phyloP scores from a whole-genome alignment of 1,140 invertebrate species.

The Trichogramma pretiosum region DNA sequence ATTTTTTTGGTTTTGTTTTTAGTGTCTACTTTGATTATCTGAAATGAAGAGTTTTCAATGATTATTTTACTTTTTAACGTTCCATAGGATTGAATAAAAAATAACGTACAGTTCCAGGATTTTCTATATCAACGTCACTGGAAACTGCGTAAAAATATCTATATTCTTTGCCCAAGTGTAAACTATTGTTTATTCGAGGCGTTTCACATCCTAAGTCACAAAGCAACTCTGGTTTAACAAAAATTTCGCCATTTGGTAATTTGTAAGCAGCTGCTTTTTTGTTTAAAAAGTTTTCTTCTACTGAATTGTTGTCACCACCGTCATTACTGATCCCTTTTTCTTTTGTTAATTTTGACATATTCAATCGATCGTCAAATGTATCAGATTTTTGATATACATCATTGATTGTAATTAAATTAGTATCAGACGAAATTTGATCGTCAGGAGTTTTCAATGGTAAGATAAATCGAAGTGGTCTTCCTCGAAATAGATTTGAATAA shows the following conservation, averaged over 20 bases:
- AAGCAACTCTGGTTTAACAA: constrained; percentile 56
- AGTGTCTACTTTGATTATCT: constrained; percentile 76
- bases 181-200: constrained; percentile 69
- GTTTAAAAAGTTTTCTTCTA: constrained; percentile 22
- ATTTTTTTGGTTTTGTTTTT: constrained; percentile 52
- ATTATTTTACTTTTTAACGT: background rate
- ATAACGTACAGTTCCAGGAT: constrained; percentile 64
- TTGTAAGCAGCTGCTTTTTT: constrained; percentile 48
- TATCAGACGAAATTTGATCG: constrained; percentile 19
- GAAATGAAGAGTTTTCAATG: constrained; percentile 2
- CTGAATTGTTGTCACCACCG: background rate
- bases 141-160: constrained; percentile 84
- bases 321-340: constrained; percentile 5
- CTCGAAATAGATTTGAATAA: constrained; percentile 70
- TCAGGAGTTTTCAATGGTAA: constrained; percentile 47
- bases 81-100: constrained; percentile 5
- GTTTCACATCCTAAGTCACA: constrained; percentile 75
- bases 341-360: background rate
- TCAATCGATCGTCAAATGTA: constrained; percentile 6
- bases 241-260: constrained; percentile 43
- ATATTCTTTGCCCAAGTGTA: constrained; percentile 61
- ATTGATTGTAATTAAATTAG: constrained; percentile 45
- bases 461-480: constrained; percentile 63
- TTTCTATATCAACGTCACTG: constrained; percentile 71
- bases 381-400: constrained; percentile 25